Conservation (phyloP, 2,888 invertebrate species). For the Rhagium mordax region DNA sequence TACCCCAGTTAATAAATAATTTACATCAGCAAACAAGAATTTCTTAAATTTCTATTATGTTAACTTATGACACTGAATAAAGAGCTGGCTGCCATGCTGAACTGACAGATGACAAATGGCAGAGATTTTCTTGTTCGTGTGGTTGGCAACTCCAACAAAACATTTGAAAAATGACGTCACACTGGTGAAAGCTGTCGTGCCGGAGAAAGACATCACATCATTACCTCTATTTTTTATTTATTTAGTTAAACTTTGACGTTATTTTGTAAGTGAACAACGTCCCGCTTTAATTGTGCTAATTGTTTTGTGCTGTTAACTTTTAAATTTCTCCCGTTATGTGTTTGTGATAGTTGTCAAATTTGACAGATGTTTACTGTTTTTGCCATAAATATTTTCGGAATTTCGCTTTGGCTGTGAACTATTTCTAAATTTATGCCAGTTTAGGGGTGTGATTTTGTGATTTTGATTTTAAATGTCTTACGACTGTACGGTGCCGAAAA, state of each 20-base stretch:
- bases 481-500: not conserved
- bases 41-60: not conserved
- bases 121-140: not conserved
- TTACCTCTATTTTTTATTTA: slow-evolving; percentile 38
- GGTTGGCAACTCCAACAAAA: slow-evolving; percentile 28
- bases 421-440: not conserved
- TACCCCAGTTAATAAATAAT: not conserved
- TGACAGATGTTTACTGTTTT: slow-evolving; percentile 54
- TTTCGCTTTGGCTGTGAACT: not conserved
- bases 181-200: slow-evolving; percentile 60
- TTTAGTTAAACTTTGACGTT: slow-evolving; percentile 24
- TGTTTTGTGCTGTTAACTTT: slow-evolving; percentile 15
- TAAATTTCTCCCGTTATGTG: not conserved
- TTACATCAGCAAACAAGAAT: not conserved
- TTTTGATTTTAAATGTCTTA: slow-evolving; percentile 4
- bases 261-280: not conserved
- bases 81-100: not conserved
- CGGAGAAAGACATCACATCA: slow-evolving; percentile 45
- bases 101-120: not conserved
- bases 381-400: slow-evolving; percentile 3
- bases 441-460: not conserved
- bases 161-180: slow-evolving; percentile 58
- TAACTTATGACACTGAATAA: not conserved
- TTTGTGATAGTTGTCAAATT: slow-evolving; percentile 42
- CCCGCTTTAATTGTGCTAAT: not conserved